Evolutionary conservation across 2,888 invertebrate species (phyloP), one percentile per base, ranked within the genome.

Genomic region (Harpalus rubripes): DNA sequence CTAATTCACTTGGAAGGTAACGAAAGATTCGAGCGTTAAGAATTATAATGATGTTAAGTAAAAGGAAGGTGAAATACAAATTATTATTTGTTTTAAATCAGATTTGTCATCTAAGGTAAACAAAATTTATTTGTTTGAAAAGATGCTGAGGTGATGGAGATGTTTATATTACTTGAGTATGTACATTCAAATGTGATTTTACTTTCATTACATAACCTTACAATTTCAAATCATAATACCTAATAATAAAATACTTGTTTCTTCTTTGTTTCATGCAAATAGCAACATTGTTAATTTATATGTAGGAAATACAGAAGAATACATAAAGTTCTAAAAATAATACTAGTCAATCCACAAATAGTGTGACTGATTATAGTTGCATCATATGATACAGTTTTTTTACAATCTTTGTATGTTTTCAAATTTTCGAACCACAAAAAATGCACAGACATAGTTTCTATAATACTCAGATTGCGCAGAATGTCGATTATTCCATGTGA

Each of bases 31-130:
- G 68, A 68, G 32, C 32, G 68, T 10, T 68, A 22, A 22, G 68
- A 68, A 32, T 68, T 68, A 68, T 68, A n/a, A n/a, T n/a, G 68
- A 68, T 32, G 26, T 10, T 68, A 26, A 39, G 68, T 68, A 68
- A 68, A 68, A 68, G 68, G 68, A 68, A 68, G 68, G 68, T 68
- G 68, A 68, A 68, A 15, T 63, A 26, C 26, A 68, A 68, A 68
- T 68, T 68, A 68, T 68, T 68, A 68, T 63, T 63, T 63, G 68
- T 68, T 68, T 63, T 68, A 68, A 39, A 68, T 32, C 6, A 68
- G 68, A 68, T 68, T 68, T 68, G 68, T 39, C 68, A 39, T 68
- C 68, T 68, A 68, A 68, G 68, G 68, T 68, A 32, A 68, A 68
- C 32, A 10, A 12, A 39, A 68, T 68, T 68, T 68, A 68, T 39